Evolutionary conservation across 2,888 invertebrate genomes (phyloP), one percentile per base, ranked within the genome.

Genomic region (Sepioteuthis lessoniana): DNA sequence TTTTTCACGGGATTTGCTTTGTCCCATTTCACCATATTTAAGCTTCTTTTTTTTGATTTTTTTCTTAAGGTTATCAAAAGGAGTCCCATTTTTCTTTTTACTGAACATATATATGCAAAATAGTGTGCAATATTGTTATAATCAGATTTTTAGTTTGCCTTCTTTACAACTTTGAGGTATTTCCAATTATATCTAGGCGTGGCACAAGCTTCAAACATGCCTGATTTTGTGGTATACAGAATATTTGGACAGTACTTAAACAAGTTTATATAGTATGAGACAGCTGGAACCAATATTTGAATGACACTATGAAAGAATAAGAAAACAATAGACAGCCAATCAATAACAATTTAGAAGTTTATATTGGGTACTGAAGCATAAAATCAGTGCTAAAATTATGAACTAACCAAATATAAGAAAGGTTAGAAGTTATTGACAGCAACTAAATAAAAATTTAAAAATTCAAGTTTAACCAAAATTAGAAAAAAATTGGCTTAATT

Each of bases 1-100:
- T 25, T 91, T 94, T n/a, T 95, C 95, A 38, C 94, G 93, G n/a
- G 76, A 76, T 76, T 35, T 76, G 16, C n/a, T 76, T 76, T 76
- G n/a, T 35, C 76, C 47, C 55, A 50, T 93, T n/a, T 93, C 50
- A 31, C 13, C 35, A 37, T 47, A 10, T 28, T 93, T 50, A 47
- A 35, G 31, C 10, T 42, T 47, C n/a, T 93, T 55, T 19, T 50
- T 55, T 35, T n/a, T 76, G n/a, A 76, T 13, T 76, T 76, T 76
- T n/a, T 10, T 19, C 19, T 19, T 76, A 19, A 76, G 8, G 76
- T 1, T 13, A 35, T 76, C 76, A 35, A 76, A 76, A 35, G 76
- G 76, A 4, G 19, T 76, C n/a, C n/a, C 76, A 76, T 76, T 76
- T 76, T 55, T 2, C 28, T 76, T 28, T 60, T 28, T 76, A 35